Conservation (phyloP, 2,797 vertebrate species). For the Microchirus variegatus region DNA sequence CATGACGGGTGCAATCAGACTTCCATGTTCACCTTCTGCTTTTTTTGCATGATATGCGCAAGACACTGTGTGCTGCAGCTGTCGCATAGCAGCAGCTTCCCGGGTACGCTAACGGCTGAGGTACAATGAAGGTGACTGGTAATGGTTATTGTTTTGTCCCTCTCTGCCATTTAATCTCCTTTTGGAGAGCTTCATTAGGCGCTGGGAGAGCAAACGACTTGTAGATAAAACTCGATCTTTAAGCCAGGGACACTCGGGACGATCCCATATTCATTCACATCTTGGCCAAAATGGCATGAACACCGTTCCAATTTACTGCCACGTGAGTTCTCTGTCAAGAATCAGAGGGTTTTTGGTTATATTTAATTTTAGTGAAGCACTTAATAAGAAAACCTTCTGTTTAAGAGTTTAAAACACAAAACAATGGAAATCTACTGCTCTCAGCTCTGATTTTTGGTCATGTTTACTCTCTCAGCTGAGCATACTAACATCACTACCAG, state of each 20-base stretch:
- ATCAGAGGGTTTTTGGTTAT: constrained; percentile 9
- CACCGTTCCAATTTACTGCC: constrained; percentile 47
- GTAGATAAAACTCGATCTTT: constrained; percentile 79
- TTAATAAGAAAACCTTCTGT: not conserved
- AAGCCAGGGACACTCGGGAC: constrained; percentile 70
- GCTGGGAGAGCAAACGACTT: constrained; percentile 69
- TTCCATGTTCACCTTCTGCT: constrained; percentile 20
- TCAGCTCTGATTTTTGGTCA: too few relatives aligned
- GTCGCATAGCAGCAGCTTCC: constrained; percentile 54
- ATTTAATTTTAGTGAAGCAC: not conserved
- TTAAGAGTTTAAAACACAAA: not conserved
- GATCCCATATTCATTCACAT: constrained; percentile 68
- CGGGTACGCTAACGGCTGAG: constrained; percentile 57
- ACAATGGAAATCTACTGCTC: too few relatives aligned
- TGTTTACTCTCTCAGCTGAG: too few relatives aligned
- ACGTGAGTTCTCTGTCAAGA: constrained; percentile 37
- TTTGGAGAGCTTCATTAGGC: constrained; percentile 79
- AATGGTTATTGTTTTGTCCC: constrained; percentile 79
- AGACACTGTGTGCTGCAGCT: constrained; percentile 29
- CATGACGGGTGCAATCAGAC: constrained; percentile 35
- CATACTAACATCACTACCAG: too few relatives aligned
- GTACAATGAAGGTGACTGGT: constrained; percentile 79
- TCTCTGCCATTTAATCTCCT: constrained; percentile 81
- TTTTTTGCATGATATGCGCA: constrained; percentile 30
- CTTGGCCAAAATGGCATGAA: constrained; percentile 38